Evolutionary conservation across 2,797 vertebrate species (phyloP).

Genomic region (Lemur catta): DNA sequence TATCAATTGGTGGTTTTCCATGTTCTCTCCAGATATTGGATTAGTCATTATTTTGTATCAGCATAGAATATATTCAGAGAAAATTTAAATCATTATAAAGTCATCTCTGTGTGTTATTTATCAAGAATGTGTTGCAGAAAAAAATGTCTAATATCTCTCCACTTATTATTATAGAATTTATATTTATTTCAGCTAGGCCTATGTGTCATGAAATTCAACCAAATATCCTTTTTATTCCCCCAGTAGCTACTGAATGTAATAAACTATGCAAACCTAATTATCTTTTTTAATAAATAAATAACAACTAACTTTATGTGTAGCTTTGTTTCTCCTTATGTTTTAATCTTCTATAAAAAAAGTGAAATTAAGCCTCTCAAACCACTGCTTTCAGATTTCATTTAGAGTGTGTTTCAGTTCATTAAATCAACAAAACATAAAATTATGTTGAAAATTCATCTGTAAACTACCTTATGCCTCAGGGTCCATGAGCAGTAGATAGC

Average conservation of each 20-base stretch:
- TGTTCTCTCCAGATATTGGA: neutral
- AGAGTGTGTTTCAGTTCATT: constrained; percentile 60
- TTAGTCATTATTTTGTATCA: neutral
- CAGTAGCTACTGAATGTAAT: neutral
- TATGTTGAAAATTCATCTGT: constrained; percentile 55
- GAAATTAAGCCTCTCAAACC: constrained; percentile 52
- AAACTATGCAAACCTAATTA: constrained; percentile 42
- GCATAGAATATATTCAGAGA: constrained; percentile 3
- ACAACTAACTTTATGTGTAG: neutral
- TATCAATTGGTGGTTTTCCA: neutral
- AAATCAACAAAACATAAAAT: constrained; percentile 55
- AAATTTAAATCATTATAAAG: constrained; percentile 24
- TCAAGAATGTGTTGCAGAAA: neutral
- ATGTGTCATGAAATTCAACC: constrained; percentile 9
- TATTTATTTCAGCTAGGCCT: neutral
- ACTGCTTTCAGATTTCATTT: constrained; percentile 20
- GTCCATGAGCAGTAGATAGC: neutral
- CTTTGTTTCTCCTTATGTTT: constrained; percentile 46
- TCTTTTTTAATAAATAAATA: constrained; percentile 39
- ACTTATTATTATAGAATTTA: neutral
- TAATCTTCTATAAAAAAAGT: constrained; percentile 5
- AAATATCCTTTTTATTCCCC: neutral
- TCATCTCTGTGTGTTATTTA: constrained; percentile 43
- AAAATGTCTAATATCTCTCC: neutral
- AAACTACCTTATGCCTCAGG: neutral